phyloP scores from a whole-genome alignment of 2,797 vertebrate genomes.

The Epinephelus awoara region DNA sequence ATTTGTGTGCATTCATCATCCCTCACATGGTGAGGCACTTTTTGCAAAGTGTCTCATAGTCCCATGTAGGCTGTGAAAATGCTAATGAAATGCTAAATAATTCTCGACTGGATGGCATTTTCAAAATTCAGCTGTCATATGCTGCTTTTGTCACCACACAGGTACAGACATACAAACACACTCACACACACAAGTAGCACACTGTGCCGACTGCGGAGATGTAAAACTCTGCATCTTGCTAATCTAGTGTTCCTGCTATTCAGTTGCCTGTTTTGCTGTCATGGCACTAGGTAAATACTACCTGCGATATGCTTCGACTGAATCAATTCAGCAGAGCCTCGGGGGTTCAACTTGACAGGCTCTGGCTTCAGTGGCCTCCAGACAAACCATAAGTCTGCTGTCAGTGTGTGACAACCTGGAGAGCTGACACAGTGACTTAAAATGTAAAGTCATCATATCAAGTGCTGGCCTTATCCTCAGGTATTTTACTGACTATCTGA shows the following conservation, averaged over 20 bases:
- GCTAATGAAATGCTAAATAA: conserved; percentile 9
- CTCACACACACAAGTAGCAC: background rate
- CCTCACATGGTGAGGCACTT: background rate
- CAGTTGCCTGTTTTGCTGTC: conserved; percentile 45
- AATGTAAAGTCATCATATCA: conserved; percentile 45
- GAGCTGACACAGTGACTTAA: conserved; percentile 38
- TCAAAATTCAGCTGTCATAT: conserved; percentile 11
- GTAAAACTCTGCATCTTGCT: conserved; percentile 25
- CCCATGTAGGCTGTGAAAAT: conserved; percentile 7
- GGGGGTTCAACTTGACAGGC: conserved; percentile 46
- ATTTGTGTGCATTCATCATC: background rate
- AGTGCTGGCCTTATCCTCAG: conserved; percentile 16
- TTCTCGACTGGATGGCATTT: conserved; percentile 21
- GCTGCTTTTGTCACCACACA: conserved; percentile 18
- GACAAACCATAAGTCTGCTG: conserved; percentile 43
- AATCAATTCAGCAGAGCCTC: conserved; percentile 37
- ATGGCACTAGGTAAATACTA: conserved; percentile 50
- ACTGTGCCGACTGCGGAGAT: conserved; percentile 8
- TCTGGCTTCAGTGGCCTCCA: conserved; percentile 38
- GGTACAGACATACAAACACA: conserved; percentile 19
- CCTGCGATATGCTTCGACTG: conserved; percentile 38
- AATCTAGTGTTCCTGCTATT: conserved; percentile 36
- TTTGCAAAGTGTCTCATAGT: background rate
- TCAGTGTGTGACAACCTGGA: conserved; percentile 43
- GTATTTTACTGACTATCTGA: background rate